Percentiles rank a stretch among this genome's conserved stretches.
phyloP scores from a whole-genome alignment of 2,113 vertebrate genomes.

The Ranitomeya imitator region DNA sequence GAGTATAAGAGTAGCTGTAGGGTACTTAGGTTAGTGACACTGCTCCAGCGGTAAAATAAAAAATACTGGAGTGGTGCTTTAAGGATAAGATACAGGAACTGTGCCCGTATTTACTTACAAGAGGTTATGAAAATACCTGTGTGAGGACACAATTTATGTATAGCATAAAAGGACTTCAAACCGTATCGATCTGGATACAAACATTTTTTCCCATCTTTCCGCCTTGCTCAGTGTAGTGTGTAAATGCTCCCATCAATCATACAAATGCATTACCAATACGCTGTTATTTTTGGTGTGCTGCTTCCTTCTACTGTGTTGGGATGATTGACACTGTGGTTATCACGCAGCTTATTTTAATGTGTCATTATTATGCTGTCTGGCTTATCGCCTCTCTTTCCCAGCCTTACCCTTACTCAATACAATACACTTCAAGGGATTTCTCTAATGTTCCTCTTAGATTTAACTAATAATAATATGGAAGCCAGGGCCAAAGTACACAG shows the following conservation, averaged over 20 bases:
- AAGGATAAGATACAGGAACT: not conserved
- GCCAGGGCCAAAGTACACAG: slow-evolving; percentile 21
- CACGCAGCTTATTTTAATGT: slow-evolving; percentile 30
- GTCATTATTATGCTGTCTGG: slow-evolving; percentile 13
- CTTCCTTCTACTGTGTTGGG: slow-evolving; percentile 1
- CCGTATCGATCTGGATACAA: not conserved
- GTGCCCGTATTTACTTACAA: not conserved
- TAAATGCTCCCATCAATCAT: slow-evolving; percentile 7
- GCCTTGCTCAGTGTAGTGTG: not conserved
- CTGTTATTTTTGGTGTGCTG: slow-evolving; percentile 18
- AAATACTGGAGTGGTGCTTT: too few relatives aligned
- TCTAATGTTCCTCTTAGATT: slow-evolving; percentile 12
- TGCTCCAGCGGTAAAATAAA: too few relatives aligned
- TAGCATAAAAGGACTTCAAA: not conserved
- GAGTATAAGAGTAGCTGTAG: too few relatives aligned
- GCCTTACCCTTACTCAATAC: slow-evolving; percentile 19
- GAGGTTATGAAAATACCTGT: not conserved
- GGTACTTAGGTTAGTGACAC: too few relatives aligned
- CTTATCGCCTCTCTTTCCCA: slow-evolving; percentile 14
- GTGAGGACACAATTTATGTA: not conserved
- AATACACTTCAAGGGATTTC: slow-evolving; percentile 4
- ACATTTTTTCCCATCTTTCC: not conserved
- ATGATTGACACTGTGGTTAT: slow-evolving; percentile 35
- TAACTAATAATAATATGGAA: slow-evolving; percentile 28
- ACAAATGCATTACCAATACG: slow-evolving; percentile 9